Conservation (phyloP, 2,113 vertebrate genomes). For the Forbesichthys agassizii region DNA sequence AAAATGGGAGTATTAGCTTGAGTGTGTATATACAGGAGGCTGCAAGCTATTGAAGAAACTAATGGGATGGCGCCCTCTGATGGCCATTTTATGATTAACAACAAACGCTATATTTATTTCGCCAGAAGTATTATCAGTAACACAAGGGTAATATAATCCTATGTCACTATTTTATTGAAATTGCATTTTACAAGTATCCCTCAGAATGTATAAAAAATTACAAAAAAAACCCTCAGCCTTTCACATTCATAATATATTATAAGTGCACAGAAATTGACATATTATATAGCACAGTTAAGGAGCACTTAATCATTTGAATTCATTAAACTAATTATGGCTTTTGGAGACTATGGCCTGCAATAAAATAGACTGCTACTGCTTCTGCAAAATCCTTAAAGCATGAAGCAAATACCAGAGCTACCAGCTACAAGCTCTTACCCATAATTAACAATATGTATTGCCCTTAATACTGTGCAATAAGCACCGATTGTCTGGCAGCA, state of each 20-base stretch:
- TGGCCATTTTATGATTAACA: conserved; percentile 22
- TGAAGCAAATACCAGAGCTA: background rate
- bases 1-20: too few species aligned
- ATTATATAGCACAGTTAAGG: conserved; percentile 14
- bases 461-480: conserved; percentile 54
- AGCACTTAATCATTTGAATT: conserved; percentile 44
- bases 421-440: conserved; percentile 21
- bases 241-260: conserved; percentile 20
- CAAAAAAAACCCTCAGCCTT: background rate
- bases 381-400: conserved; percentile 10
- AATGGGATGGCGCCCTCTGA: conserved; percentile 35
- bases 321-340: conserved; percentile 51
- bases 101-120: too few species aligned
- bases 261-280: conserved; percentile 32
- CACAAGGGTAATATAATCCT: background rate
- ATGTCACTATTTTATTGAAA: conserved; percentile 49
- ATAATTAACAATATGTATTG: conserved; percentile 48
- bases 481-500: conserved; percentile 66
- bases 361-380: conserved; percentile 6
- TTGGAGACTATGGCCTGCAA: conserved; percentile 30
- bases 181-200: conserved; percentile 25
- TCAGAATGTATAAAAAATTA: conserved; percentile 9
- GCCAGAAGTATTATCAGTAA: background rate
- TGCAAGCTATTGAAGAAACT: too few species aligned
- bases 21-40: too few species aligned